These are phyloP conservation scores for Muricea muricata DNA, from an alignment of 92 coral and sea anemone species.

Conservation along the genomic window DNA sequence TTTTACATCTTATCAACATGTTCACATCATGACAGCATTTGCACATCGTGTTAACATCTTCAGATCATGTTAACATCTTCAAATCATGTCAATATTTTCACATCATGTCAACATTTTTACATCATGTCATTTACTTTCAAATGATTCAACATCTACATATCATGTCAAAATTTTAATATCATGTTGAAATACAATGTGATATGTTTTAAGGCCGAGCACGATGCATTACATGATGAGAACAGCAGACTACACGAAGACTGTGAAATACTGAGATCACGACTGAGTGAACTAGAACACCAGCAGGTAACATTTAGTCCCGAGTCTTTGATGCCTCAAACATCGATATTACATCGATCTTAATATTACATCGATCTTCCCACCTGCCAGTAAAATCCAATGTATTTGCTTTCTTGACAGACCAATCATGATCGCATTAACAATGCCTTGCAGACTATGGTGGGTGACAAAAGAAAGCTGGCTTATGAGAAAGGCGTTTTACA, in stretches of 20 bases:
- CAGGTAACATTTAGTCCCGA: conserved; percentile 65
- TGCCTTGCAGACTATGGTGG: conserved; percentile 90
- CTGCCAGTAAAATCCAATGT: neutral
- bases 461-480: conserved; percentile 87
- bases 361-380: no score
- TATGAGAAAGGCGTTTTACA: conserved; percentile 91
- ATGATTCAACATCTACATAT: neutral
- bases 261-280: conserved; percentile 73
- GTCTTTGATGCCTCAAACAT: neutral
- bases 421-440: conserved; percentile 87
- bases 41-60: neutral
- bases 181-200: no score
- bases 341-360: neutral
- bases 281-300: conserved; percentile 81
- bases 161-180: neutral
- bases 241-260: conserved; percentile 78
- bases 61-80: no score
- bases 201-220: conserved; percentile 65
- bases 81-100: no score
- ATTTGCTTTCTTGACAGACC: conserved; percentile 36
- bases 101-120: no score
- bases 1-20: no score
- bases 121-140: no score
- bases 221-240: conserved; percentile 71
- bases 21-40: no score